Evolutionary conservation across 2,888 invertebrate species (phyloP).

Genomic region (Drosophila pseudotalamancana): DNA sequence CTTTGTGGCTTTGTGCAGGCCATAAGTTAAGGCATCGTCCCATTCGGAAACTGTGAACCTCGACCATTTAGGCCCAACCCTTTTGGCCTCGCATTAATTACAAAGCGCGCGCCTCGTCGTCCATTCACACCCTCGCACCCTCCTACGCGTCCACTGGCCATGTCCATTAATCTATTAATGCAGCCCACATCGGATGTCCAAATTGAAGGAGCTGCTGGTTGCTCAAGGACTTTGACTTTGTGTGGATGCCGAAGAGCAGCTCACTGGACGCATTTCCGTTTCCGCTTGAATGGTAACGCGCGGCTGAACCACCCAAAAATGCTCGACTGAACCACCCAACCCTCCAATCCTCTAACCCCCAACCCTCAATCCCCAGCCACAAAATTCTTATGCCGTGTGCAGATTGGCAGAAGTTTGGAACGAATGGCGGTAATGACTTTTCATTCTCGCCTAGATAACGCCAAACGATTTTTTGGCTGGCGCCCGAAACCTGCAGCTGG

Average conservation of each 20-base stretch:
- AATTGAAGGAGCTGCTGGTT: slow-evolving; percentile 3
- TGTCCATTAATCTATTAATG: slow-evolving; percentile 74
- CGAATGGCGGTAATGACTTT: slow-evolving; percentile 82
- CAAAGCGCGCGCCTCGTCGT: slow-evolving; percentile 28
- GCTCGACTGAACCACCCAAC: slow-evolving; percentile 5
- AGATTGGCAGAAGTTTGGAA: slow-evolving; percentile 60
- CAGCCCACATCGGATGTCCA: slow-evolving; percentile 18
- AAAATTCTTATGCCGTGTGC: slow-evolving; percentile 46
- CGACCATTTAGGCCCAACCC: not conserved
- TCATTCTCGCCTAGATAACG: slow-evolving; percentile 78
- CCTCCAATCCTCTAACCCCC: too few species aligned
- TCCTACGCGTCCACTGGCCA: not conserved
- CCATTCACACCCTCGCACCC: slow-evolving; percentile 25
- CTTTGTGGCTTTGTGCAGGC: too few species aligned
- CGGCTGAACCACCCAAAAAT: slow-evolving; percentile 32
- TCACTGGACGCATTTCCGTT: slow-evolving; percentile 69
- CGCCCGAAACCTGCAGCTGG: slow-evolving; percentile 29
- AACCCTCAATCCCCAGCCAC: not conserved
- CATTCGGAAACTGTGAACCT: too few species aligned
- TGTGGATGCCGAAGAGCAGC: slow-evolving; percentile 8
- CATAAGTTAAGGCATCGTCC: too few species aligned
- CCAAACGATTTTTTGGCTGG: slow-evolving; percentile 50
- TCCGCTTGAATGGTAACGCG: slow-evolving; percentile 72
- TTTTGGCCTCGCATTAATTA: slow-evolving; percentile 37
- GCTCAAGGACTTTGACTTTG: slow-evolving; percentile 22